Base-by-base conservation (phyloP, 1,140 invertebrate genomes). In the Aporrectodea caliginosa region DNA sequence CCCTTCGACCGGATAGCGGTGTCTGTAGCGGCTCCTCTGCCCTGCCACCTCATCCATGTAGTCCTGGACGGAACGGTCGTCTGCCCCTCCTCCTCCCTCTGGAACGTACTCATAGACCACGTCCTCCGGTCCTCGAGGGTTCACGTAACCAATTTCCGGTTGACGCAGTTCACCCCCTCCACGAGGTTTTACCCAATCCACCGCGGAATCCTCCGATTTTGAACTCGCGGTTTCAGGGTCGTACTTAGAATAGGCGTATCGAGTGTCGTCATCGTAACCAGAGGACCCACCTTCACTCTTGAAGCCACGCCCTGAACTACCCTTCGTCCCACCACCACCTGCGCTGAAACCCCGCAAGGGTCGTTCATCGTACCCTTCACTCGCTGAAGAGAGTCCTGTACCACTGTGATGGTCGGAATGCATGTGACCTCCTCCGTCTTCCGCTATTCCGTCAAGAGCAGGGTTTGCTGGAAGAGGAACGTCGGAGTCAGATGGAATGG, bases 371-470 rank as follows among this genome's bases (percentile, higher is more conserved):
- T n/a, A n/a, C n/a, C n/a, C n/a, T n/a, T n/a, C n/a, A n/a, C n/a
- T n/a, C n/a, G n/a, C n/a, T n/a, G n/a, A n/a, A n/a, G n/a, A n/a
- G n/a, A n/a, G n/a, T n/a, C n/a, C n/a, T n/a, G n/a, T n/a, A n/a
- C n/a, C n/a, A n/a, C n/a, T n/a, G 76, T 83, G 82, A 72, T 84
- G 81, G 75, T 74, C 30, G 33, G n/a, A 6, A 14, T 2, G 33
- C 35, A 32, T 74, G 30, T 76, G 33, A 58, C 75, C 75, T 58
- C 29, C 75, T 58, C 33, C 75, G 2, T 84, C 85, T 32, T 80
- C 81, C 2, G 90, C 89, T 78, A 86, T 84, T 43, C 88, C 87
- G 79, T 90, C 90, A n/a, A 90, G 82, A 0, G 84, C 77, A 29
- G 86, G 86, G 83, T 90, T 90, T 29, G 85, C 84, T 33, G 87